These are phyloP conservation scores for Euzetes globulus DNA, from an alignment of 2,888 invertebrate genomes.

Conservation along the genomic window DNA sequence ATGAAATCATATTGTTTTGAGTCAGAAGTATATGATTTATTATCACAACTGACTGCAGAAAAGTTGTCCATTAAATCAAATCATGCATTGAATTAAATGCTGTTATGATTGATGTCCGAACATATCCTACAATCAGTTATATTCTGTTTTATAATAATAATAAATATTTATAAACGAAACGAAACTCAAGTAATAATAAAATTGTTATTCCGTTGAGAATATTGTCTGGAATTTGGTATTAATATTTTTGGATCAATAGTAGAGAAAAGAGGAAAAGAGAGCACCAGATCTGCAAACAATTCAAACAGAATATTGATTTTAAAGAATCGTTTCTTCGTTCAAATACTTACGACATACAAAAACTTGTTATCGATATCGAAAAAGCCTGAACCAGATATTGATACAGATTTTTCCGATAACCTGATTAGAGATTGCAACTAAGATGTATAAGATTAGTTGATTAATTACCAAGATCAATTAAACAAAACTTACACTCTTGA, in stretches of 20 bases:
- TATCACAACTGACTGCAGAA: background rate
- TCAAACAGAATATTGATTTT: background rate
- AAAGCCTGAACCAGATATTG: background rate
- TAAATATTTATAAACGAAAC: background rate
- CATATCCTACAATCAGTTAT: background rate
- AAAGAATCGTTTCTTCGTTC: background rate
- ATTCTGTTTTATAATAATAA: too few relatives aligned
- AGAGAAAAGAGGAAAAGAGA: background rate
- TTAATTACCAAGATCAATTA: background rate
- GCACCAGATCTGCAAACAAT: background rate
- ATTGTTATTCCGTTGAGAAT: background rate
- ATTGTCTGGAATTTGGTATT: background rate
- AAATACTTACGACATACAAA: background rate
- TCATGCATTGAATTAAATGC: background rate
- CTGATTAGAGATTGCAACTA: background rate
- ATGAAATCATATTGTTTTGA: constrained; percentile 17
- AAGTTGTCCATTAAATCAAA: background rate
- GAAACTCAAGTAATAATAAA: too few relatives aligned
- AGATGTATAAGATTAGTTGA: background rate
- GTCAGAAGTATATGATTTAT: background rate
- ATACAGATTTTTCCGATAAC: background rate
- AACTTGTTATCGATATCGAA: background rate
- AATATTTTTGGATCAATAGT: constrained; percentile 14
- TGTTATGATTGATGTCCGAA: background rate
- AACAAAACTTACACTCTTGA: background rate